These are phyloP conservation scores for Bucorvus abyssinicus DNA, from an alignment of 2,797 vertebrate genomes.

Conservation along the genomic window DNA sequence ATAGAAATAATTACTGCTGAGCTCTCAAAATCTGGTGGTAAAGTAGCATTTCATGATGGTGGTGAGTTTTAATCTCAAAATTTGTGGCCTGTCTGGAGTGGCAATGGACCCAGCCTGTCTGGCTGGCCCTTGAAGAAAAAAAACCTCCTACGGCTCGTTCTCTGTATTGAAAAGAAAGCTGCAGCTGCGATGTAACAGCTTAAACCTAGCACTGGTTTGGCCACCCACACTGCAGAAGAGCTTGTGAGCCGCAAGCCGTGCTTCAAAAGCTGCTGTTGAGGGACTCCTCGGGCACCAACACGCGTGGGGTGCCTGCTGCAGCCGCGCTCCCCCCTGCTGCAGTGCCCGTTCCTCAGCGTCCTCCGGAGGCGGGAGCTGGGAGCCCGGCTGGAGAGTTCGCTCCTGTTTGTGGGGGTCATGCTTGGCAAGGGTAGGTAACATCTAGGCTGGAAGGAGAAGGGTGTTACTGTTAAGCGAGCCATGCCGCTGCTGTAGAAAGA, in stretches of 20 bases:
- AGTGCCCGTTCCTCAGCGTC: accelerated
- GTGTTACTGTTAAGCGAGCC: background rate
- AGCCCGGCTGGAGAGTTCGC: background rate
- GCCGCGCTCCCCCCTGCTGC: background rate
- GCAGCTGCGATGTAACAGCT: background rate
- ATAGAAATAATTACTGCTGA: background rate
- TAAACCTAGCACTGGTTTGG: background rate
- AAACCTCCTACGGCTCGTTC: background rate
- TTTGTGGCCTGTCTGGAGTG: background rate
- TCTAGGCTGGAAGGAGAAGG: background rate
- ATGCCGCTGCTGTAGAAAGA: background rate
- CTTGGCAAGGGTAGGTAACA: background rate
- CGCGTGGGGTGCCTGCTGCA: background rate
- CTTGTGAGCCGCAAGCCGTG: background rate
- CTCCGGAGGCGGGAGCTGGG: background rate
- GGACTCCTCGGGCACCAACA: background rate
- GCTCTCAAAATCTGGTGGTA: background rate
- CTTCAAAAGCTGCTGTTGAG: background rate
- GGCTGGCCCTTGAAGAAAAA: background rate
- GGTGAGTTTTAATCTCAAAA: background rate
- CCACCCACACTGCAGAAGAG: background rate
- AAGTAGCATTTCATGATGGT: background rate
- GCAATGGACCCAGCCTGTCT: background rate
- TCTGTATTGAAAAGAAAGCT: background rate
- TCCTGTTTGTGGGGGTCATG: background rate